Evolutionary conservation across 1,140 invertebrate genomes (phyloP).

Genomic region (Hesperophylax magnus): DNA sequence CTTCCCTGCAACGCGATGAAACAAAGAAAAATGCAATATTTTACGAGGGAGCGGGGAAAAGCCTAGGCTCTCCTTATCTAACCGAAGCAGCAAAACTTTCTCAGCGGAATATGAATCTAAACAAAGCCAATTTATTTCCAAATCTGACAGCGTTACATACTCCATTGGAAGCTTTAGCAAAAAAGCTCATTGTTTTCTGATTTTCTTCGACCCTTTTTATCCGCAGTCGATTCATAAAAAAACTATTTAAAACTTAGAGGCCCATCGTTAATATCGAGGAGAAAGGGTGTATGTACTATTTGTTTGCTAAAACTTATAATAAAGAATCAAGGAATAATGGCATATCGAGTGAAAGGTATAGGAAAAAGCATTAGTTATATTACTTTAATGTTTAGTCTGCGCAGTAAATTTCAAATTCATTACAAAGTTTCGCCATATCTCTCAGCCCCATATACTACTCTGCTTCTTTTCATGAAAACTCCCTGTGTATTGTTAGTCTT

Average conservation of each 20-base stretch:
- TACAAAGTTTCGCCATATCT: constrained; percentile 54
- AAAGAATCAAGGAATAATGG: constrained; percentile 10
- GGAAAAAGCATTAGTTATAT: neutral
- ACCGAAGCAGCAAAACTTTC: constrained; percentile 11
- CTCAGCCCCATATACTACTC: constrained; percentile 24
- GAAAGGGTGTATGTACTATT: neutral
- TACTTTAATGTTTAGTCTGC: constrained; percentile 34
- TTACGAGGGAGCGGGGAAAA: constrained; percentile 32
- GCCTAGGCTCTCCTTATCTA: constrained; percentile 38
- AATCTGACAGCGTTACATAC: constrained; percentile 19
- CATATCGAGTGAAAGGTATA: neutral
- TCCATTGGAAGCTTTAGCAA: neutral
- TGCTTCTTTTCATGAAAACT: neutral
- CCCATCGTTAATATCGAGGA: too few species aligned
- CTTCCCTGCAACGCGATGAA: constrained; percentile 16
- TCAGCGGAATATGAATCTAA: constrained; percentile 28
- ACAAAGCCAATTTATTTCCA: constrained; percentile 17
- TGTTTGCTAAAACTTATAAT: neutral
- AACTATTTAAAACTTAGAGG: too few species aligned
- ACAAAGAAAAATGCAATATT: constrained; percentile 53
- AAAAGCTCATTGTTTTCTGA: too few species aligned
- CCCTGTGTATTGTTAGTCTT: constrained; percentile 28
- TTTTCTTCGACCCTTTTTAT: too few species aligned
- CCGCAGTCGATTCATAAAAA: too few species aligned
- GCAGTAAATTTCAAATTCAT: constrained; percentile 55